Percentiles rank a stretch among this genome's conserved stretches.
These are phyloP conservation scores for Myotis yumanensis DNA, from an alignment of 2,113 vertebrate species.

Conservation along the genomic window DNA sequence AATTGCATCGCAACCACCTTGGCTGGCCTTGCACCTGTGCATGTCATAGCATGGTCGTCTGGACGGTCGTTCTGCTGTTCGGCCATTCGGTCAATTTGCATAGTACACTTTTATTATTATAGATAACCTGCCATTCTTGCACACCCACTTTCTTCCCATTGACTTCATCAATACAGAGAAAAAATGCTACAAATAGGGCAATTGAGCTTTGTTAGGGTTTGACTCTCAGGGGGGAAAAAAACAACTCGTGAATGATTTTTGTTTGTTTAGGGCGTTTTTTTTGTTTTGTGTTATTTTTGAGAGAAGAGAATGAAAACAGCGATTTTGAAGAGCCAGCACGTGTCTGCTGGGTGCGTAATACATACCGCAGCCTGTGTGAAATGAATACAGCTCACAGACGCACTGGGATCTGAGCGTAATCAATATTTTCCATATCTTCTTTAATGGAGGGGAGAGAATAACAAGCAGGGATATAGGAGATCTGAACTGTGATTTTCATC, in stretches of 20 bases:
- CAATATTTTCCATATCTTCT: not conserved
- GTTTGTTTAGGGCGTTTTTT: not conserved
- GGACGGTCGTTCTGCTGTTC: no score
- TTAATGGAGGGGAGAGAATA: not conserved
- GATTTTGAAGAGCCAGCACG: not conserved
- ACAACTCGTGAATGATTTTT: not conserved
- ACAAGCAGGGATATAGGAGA: not conserved
- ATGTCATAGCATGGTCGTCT: no score
- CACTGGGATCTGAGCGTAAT: not conserved
- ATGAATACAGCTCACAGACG: not conserved
- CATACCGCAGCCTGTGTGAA: not conserved
- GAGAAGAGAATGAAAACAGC: not conserved
- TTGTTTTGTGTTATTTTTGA: not conserved
- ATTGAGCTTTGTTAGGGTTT: not conserved
- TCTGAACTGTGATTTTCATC: not conserved
- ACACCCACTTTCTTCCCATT: not conserved
- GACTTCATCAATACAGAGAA: conserved; percentile 24
- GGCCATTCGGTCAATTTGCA: no score
- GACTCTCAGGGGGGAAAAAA: not conserved
- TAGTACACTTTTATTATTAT: no score
- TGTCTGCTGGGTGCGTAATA: not conserved
- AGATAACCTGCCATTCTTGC: not conserved
- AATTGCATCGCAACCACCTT: no score
- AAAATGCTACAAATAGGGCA: not conserved
- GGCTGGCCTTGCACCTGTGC: no score